Evolutionary conservation across 37 sponge, comb jelly and placozoan species (phyloP).

Genomic region (Chondrosia reniformis): DNA sequence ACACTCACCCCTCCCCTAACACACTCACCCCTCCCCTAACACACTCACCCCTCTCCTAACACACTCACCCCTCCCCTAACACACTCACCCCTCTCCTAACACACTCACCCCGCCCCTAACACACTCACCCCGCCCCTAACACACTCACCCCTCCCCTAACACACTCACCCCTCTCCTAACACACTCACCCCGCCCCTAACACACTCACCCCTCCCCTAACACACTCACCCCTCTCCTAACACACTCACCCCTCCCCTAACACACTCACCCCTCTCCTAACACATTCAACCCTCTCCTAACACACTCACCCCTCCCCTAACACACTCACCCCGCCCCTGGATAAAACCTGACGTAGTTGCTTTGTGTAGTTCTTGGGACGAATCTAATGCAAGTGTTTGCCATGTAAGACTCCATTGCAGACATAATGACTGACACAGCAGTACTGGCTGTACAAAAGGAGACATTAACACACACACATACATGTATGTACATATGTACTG

Average conservation of each 20-base stretch:
- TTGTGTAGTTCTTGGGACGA: slow-evolving; percentile 33
- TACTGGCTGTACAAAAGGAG: background rate
- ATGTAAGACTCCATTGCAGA: slow-evolving; percentile 50
- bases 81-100: no score
- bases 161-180: background rate
- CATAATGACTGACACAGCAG: slow-evolving; percentile 40
- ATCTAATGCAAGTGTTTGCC: slow-evolving; percentile 47
- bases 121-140: no score
- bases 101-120: no score
- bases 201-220: background rate
- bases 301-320: background rate
- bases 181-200: background rate
- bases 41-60: no score
- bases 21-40: no score
- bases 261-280: no score
- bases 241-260: no score
- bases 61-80: no score
- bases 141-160: background rate
- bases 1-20: no score
- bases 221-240: background rate
- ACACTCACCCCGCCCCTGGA: background rate
- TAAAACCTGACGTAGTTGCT: slow-evolving; percentile 60
- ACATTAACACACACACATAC: slow-evolving; percentile 3
- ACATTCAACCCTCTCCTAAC: background rate
- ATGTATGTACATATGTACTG: slow-evolving; percentile 12